These are phyloP conservation scores for Mus minutoides DNA, from an alignment of 2,797 vertebrate species.

Conservation along the genomic window DNA sequence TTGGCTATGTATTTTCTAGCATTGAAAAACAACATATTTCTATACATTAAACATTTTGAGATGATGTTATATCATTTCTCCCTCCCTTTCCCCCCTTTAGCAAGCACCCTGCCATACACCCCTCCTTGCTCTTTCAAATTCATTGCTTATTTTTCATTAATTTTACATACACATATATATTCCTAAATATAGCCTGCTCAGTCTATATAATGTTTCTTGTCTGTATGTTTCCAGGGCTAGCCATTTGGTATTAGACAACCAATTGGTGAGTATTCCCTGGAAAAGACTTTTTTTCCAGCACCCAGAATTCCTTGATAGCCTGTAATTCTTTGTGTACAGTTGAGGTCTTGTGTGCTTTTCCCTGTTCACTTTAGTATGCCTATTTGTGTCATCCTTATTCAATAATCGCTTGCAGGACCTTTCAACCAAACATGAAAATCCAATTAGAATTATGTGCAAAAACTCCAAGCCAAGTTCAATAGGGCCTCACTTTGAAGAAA, in stretches of 20 bases:
- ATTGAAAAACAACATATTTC: constrained; percentile 11
- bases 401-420: constrained; percentile 18
- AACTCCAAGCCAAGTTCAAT: background rate
- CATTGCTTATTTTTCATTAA: background rate
- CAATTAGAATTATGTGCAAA: constrained; percentile 56
- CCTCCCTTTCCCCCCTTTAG: background rate
- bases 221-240: background rate
- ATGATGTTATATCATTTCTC: background rate
- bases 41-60: background rate
- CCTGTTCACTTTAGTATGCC: background rate
- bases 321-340: background rate
- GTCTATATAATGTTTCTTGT: background rate
- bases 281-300: background rate
- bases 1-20: background rate
- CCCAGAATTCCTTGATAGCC: background rate
- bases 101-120: background rate
- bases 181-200: background rate
- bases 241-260: background rate
- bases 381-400: background rate
- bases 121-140: background rate
- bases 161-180: background rate
- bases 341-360: background rate
- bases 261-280: background rate
- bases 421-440: constrained; percentile 22
- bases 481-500: constrained; percentile 3